Evolutionary conservation across 2,797 vertebrate genomes (phyloP).

Genomic region (Rallus crepitans): DNA sequence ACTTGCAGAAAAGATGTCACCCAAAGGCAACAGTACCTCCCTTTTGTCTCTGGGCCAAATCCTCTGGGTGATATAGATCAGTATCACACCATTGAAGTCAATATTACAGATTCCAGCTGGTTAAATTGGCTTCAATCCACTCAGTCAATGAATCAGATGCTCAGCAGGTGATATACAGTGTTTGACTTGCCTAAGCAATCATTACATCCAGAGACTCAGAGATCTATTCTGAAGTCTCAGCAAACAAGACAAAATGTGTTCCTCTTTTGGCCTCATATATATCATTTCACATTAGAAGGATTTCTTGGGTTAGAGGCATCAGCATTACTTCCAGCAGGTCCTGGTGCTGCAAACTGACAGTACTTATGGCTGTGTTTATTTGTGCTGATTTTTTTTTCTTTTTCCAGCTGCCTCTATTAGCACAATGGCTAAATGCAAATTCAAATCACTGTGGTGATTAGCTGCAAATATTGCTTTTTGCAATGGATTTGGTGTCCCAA

Average conservation of each 20-base stretch:
- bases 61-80: neutral
- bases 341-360: conserved; percentile 20
- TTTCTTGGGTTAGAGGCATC: neutral
- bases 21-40: neutral
- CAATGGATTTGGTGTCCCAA: conserved; percentile 17
- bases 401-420: conserved; percentile 68
- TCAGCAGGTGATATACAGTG: conserved; percentile 58
- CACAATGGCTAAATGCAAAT: conserved; percentile 69
- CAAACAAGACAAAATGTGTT: conserved; percentile 48
- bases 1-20: neutral
- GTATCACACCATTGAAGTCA: neutral
- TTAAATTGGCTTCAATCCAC: conserved; percentile 61
- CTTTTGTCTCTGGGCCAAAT: conserved; percentile 32
- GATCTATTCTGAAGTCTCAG: conserved; percentile 14
- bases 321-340: conserved; percentile 23
- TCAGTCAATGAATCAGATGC: conserved; percentile 54
- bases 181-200: conserved; percentile 65
- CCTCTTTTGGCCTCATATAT: neutral
- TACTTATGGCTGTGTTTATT: conserved; percentile 55
- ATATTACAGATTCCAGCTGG: conserved; percentile 50
- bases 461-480: conserved; percentile 63
- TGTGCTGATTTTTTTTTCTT: conserved; percentile 29
- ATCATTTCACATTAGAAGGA: conserved; percentile 16
- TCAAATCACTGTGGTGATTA: conserved; percentile 64
- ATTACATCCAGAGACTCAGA: neutral